Percentiles rank a stretch among this genome's conserved stretches.
phyloP scores from a whole-genome alignment of 2,113 vertebrate species.

The Megalops atlanticus region DNA sequence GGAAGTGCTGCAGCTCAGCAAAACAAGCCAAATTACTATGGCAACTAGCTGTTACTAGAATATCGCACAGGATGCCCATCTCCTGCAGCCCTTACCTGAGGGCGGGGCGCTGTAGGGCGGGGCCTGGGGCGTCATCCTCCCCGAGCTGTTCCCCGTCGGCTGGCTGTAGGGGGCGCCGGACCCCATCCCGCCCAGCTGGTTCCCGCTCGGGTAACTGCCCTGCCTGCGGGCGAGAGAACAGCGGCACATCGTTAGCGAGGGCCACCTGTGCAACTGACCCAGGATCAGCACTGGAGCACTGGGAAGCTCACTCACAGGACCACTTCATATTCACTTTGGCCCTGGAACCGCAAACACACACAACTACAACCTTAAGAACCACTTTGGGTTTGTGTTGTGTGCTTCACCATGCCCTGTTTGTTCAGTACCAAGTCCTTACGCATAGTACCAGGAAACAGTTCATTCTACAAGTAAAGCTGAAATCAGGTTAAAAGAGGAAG shows the following conservation, averaged over 20 bases:
- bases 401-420: background rate
- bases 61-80: background rate
- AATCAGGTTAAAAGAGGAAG: background rate
- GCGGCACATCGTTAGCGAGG: background rate
- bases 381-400: background rate
- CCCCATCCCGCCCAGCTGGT: conserved; percentile 78
- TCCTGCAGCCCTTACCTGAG: conserved; percentile 73
- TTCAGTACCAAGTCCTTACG: background rate
- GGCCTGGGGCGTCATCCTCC: conserved; percentile 79
- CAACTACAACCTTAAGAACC: background rate
- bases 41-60: background rate
- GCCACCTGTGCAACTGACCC: too few relatives aligned
- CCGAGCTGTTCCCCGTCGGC: conserved; percentile 79
- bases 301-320: background rate
- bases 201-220: conserved; percentile 81
- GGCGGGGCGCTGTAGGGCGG: conserved; percentile 82
- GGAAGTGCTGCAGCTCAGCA: background rate
- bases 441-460: background rate
- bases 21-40: background rate
- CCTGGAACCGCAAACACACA: background rate
- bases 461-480: background rate
- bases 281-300: background rate
- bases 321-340: background rate
- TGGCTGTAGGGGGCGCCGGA: conserved; percentile 83
- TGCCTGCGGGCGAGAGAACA: conserved; percentile 70